Evolutionary conservation across 2,888 invertebrate genomes (phyloP).

Genomic region (Nomada fucata): DNA sequence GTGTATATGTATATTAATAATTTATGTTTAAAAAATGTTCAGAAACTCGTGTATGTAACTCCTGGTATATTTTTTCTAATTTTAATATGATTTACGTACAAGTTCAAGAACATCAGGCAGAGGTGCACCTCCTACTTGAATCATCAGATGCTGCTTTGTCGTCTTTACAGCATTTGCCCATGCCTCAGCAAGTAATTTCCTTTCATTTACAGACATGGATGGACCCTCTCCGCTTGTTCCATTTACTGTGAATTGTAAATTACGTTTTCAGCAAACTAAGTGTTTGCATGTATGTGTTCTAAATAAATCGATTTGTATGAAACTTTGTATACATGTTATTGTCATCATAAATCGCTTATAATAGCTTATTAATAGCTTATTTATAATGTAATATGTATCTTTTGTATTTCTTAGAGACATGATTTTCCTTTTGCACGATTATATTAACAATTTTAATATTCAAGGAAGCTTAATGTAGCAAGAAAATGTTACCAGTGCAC

Average conservation of each 20-base stretch:
- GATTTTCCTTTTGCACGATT: no score
- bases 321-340: not conserved
- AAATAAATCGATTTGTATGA: not conserved
- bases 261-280: not conserved
- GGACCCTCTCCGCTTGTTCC: slow-evolving; percentile 93
- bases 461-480: no score
- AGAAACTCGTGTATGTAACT: not conserved
- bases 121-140: slow-evolving; percentile 90
- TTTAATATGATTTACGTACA: slow-evolving; percentile 82
- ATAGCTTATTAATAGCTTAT: no score
- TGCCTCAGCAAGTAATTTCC: slow-evolving; percentile 88
- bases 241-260: slow-evolving; percentile 86
- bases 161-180: slow-evolving; percentile 87
- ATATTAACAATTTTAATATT: no score
- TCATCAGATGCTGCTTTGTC: slow-evolving; percentile 87
- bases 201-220: slow-evolving; percentile 88
- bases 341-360: not conserved
- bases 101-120: slow-evolving; percentile 89
- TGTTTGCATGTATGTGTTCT: not conserved
- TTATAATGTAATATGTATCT: no score
- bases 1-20: not conserved
- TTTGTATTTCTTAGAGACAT: no score
- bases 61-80: not conserved
- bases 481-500: no score
- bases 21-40: not conserved